Percentiles rank a stretch among this genome's conserved stretches.
Conservation (phyloP, 1,140 invertebrate genomes). For the Drosophila miranda region DNA sequence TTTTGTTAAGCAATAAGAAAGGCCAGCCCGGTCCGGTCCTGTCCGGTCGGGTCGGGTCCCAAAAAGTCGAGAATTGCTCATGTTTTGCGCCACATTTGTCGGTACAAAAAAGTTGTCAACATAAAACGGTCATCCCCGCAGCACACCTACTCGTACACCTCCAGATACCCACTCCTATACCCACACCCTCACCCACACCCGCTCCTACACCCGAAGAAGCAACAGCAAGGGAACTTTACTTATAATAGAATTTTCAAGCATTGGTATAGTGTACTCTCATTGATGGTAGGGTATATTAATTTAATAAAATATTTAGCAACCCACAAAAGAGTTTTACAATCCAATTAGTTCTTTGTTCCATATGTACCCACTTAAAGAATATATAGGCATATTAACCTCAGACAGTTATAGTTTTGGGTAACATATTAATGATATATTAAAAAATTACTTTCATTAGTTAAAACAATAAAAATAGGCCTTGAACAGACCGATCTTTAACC, state of each 20-base stretch:
- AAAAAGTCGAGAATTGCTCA: constrained; percentile 52
- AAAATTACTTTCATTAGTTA: no score
- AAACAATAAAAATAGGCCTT: no score
- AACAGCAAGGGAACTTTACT: constrained; percentile 62
- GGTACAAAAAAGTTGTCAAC: constrained; percentile 51
- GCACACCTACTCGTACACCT: constrained; percentile 10
- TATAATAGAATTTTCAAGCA: constrained; percentile 76
- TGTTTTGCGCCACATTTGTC: constrained; percentile 61
- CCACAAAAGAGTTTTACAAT: not conserved
- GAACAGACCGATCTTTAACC: no score
- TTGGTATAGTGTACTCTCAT: constrained; percentile 28
- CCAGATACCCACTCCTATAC: constrained; percentile 11
- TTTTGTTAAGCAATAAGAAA: constrained; percentile 15
- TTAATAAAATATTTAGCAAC: not conserved
- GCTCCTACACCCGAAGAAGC: constrained; percentile 18
- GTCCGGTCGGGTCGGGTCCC: constrained; percentile 4
- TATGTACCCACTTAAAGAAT: no score
- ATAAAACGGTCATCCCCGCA: constrained; percentile 1
- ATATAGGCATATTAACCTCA: no score
- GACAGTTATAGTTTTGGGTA: no score
- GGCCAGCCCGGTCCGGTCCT: constrained; percentile 9
- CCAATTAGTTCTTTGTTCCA: not conserved
- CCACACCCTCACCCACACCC: constrained; percentile 11
- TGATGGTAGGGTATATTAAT: constrained; percentile 7
- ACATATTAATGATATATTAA: no score